phyloP scores from a whole-genome alignment of 2,888 invertebrate species.

The Theodoxus fluviatilis region DNA sequence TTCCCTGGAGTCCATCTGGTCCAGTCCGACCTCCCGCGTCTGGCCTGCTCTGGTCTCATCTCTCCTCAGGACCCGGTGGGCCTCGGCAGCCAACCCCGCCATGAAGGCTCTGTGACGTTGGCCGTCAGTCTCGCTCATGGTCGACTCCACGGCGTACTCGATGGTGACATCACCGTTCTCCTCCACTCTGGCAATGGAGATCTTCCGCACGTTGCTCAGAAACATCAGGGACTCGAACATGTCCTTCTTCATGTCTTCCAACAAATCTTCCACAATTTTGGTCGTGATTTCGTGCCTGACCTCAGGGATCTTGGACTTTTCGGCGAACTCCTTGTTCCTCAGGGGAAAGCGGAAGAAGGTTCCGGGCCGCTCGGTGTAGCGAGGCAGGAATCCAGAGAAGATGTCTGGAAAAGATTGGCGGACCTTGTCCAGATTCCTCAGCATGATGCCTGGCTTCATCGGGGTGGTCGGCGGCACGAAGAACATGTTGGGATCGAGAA shows the following conservation, averaged over 20 bases:
- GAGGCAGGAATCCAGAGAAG: conserved; percentile 20
- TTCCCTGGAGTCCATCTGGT: neutral
- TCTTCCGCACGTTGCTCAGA: conserved; percentile 45
- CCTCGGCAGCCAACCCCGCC: conserved; percentile 18
- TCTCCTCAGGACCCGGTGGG: no score
- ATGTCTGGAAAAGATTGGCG: conserved; percentile 22
- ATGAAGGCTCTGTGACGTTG: conserved; percentile 25
- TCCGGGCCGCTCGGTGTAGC: conserved; percentile 17
- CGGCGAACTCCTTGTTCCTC: conserved; percentile 41
- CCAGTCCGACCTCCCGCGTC: neutral
- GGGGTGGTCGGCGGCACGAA: conserved; percentile 36
- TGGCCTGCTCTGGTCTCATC: conserved; percentile 9
- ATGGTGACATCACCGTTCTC: conserved; percentile 26
- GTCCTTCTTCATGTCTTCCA: conserved; percentile 43
- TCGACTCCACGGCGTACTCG: conserved; percentile 32
- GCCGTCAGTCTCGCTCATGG: conserved; percentile 22
- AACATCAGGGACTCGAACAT: conserved; percentile 53
- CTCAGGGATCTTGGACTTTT: conserved; percentile 42
- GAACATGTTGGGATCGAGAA: conserved; percentile 47
- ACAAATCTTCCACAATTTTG: conserved; percentile 35
- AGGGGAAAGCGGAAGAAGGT: conserved; percentile 52
- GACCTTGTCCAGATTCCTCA: conserved; percentile 17
- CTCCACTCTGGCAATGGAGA: conserved; percentile 38
- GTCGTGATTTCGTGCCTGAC: conserved; percentile 30
- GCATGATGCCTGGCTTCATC: conserved; percentile 38